These are phyloP conservation scores for Quadriops clusia DNA, from an alignment of 2,888 invertebrate species.

Conservation along the genomic window DNA sequence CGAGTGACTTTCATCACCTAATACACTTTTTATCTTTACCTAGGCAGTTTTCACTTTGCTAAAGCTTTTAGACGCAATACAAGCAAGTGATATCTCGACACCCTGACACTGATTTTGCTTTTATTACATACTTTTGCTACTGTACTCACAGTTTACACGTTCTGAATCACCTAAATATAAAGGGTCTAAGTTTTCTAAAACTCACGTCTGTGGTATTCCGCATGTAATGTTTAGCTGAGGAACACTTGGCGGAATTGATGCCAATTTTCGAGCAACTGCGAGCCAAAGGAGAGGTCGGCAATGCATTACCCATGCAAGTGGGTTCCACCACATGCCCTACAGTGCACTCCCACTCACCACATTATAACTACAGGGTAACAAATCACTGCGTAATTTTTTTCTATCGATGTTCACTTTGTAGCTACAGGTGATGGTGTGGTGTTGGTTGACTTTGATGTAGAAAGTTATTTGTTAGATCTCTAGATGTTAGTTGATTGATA, in stretches of 20 bases:
- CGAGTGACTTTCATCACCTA: too few relatives aligned
- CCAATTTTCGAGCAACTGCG: slow-evolving; percentile 90
- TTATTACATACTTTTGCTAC: slow-evolving; percentile 1
- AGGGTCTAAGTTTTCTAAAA: too few relatives aligned
- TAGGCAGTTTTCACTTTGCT: too few relatives aligned
- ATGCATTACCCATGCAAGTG: slow-evolving; percentile 84
- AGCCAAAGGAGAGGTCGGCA: slow-evolving; percentile 81
- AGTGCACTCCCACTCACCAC: slow-evolving; percentile 50
- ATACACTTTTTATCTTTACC: too few relatives aligned
- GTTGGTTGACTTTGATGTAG: too few relatives aligned
- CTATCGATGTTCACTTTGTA: slow-evolving; percentile 17
- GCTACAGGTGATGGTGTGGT: not conserved
- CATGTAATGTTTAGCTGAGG: slow-evolving; percentile 55
- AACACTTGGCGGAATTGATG: slow-evolving; percentile 91
- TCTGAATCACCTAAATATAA: too few relatives aligned
- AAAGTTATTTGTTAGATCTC: too few relatives aligned
- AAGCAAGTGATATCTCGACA: too few relatives aligned
- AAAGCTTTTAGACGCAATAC: too few relatives aligned
- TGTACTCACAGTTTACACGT: too few relatives aligned
- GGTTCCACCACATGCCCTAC: slow-evolving; percentile 55
- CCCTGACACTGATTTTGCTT: too few relatives aligned
- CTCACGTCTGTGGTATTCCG: slow-evolving; percentile 14
- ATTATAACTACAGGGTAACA: slow-evolving; percentile 66
- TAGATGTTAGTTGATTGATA: too few relatives aligned
- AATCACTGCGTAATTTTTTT: slow-evolving; percentile 23